These are phyloP conservation scores for Helicorthomorpha holstii DNA, from an alignment of 1,140 invertebrate species.

Conservation along the genomic window DNA sequence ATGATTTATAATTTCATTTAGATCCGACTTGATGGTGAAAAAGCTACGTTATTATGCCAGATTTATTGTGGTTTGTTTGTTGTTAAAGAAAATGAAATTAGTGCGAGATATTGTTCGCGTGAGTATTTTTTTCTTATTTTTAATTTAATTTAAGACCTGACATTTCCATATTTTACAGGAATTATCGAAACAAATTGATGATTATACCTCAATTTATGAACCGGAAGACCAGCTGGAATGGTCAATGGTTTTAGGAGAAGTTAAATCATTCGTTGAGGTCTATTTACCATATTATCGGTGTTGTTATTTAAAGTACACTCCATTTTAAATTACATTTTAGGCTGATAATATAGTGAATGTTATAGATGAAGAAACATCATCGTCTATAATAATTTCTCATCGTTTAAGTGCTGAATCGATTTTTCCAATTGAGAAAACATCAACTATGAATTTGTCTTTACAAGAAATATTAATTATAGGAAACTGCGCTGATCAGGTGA, in stretches of 20 bases:
- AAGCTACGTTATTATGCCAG: slow-evolving; percentile 90
- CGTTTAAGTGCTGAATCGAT: slow-evolving; percentile 68
- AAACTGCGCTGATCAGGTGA: slow-evolving; percentile 70
- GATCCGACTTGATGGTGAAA: slow-evolving; percentile 92
- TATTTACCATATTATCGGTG: too few relatives aligned
- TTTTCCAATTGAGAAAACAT: slow-evolving; percentile 68
- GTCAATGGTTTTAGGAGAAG: slow-evolving; percentile 84
- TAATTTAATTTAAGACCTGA: background rate
- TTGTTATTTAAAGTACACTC: background rate
- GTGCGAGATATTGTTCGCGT: slow-evolving; percentile 73
- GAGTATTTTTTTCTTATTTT: slow-evolving; percentile 12
- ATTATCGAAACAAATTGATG: slow-evolving; percentile 59
- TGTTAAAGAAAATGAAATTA: slow-evolving; percentile 86
- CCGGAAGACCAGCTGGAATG: slow-evolving; percentile 93
- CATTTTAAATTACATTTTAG: slow-evolving; percentile 13
- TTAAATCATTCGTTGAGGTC: slow-evolving; percentile 78
- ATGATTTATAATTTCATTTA: slow-evolving; percentile 15
- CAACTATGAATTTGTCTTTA: slow-evolving; percentile 62
- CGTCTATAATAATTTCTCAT: slow-evolving; percentile 62
- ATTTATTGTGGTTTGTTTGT: slow-evolving; percentile 88
- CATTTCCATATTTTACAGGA: slow-evolving; percentile 42
- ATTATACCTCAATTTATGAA: slow-evolving; percentile 87
- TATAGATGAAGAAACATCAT: slow-evolving; percentile 67
- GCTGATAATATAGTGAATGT: slow-evolving; percentile 77
- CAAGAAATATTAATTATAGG: slow-evolving; percentile 92